These are phyloP conservation scores for Mesopsocus fuscifrons DNA, from an alignment of 2,888 invertebrate species.

Conservation along the genomic window DNA sequence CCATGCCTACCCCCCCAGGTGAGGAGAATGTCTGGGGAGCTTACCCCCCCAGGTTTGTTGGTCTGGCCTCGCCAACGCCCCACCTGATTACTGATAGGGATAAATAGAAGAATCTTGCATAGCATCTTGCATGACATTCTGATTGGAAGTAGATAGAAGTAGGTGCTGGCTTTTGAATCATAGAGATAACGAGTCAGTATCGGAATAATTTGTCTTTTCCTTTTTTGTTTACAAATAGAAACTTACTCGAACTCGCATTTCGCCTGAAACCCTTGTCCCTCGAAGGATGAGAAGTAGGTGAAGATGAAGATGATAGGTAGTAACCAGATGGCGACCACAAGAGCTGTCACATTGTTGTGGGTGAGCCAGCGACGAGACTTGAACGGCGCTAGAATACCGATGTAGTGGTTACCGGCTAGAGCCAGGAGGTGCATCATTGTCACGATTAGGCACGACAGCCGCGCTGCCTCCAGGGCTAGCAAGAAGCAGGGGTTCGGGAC, in stretches of 20 bases:
- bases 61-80: too few relatives aligned
- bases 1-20: too few relatives aligned
- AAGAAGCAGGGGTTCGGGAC: conserved; percentile 18
- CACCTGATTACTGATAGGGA: too few relatives aligned
- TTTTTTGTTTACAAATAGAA: too few relatives aligned
- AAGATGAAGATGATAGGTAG: conserved; percentile 31
- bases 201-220: too few relatives aligned
- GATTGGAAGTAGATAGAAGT: too few relatives aligned
- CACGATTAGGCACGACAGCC: conserved; percentile 38
- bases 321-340: conserved; percentile 34
- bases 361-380: conserved; percentile 41
- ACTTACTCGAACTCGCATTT: conserved; percentile 16
- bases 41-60: too few relatives aligned
- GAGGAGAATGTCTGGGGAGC: too few relatives aligned
- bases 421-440: conserved; percentile 41
- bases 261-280: conserved; percentile 27
- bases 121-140: too few relatives aligned
- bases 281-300: conserved; percentile 30
- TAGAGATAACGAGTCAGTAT: too few relatives aligned
- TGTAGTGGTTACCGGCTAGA: conserved; percentile 43
- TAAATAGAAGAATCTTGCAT: too few relatives aligned
- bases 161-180: too few relatives aligned
- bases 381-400: conserved; percentile 39
- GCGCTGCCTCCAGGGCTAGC: conserved; percentile 26
- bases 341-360: conserved; percentile 28